A percentile compares a stretch with the other conserved stretches of the same genome.
phyloP scores from a whole-genome alignment of 1,140 invertebrate species.

The Drosophila ambigua region DNA sequence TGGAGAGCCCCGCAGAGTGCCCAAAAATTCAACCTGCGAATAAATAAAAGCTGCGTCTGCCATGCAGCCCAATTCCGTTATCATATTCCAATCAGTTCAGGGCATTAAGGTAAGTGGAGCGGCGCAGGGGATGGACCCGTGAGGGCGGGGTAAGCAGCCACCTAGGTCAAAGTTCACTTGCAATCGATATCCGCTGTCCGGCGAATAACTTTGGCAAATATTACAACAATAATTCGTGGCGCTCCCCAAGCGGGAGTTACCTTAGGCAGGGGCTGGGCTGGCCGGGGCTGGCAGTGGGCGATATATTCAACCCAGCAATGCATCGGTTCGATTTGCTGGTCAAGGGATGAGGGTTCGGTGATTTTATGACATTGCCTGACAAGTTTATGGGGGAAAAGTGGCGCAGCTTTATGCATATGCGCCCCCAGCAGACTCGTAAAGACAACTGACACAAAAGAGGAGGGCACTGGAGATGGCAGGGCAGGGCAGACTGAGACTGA shows the following conservation, averaged over 20 bases:
- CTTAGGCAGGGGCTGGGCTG: neutral
- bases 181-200: constrained; percentile 42
- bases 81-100: constrained; percentile 82
- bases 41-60: constrained; percentile 45
- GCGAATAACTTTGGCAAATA: constrained; percentile 45
- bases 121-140: constrained; percentile 10
- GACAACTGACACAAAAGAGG: constrained; percentile 50
- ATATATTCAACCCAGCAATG: no score
- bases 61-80: constrained; percentile 66
- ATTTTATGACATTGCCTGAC: constrained; percentile 73
- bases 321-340: constrained; percentile 12
- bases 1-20: constrained; percentile 11
- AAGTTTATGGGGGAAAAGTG: constrained; percentile 64
- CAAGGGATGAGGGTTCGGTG: constrained; percentile 11
- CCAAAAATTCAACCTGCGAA: constrained; percentile 48
- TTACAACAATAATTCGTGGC: constrained; percentile 42
- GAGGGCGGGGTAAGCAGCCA: no score
- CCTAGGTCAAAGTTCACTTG: no score
- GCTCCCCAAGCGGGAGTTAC: constrained; percentile 16
- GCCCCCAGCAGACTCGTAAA: constrained; percentile 66
- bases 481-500: neutral
- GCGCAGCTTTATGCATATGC: constrained; percentile 27
- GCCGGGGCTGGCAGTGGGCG: no score
- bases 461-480: constrained; percentile 1
- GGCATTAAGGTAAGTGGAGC: constrained; percentile 80